Evolutionary conservation across 1,140 invertebrate genomes (phyloP).

Genomic region (Micrasema longulum): DNA sequence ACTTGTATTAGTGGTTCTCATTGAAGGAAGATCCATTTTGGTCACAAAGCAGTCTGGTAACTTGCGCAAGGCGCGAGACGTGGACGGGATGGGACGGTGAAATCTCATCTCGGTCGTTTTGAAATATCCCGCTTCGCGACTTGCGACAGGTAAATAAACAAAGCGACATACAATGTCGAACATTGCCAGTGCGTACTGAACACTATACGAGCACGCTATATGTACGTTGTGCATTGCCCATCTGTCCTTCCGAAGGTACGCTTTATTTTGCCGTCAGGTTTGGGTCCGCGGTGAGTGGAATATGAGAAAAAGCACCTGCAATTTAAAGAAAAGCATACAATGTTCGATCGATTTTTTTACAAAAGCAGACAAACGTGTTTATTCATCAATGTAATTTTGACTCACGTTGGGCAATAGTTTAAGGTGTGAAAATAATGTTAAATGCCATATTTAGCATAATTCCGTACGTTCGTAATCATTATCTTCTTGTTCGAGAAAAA

Average conservation of each 20-base stretch:
- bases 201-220: neutral
- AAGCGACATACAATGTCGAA: constrained; percentile 4
- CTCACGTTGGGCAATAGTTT: too few relatives aligned
- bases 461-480: too few relatives aligned
- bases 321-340: too few relatives aligned
- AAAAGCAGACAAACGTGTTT: too few relatives aligned
- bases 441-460: too few relatives aligned
- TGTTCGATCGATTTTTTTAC: too few relatives aligned
- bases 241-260: constrained; percentile 9
- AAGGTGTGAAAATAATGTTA: too few relatives aligned
- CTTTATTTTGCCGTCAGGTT: constrained; percentile 5
- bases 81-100: constrained; percentile 5
- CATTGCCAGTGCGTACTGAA: neutral
- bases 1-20: too few relatives aligned
- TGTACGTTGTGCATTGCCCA: neutral
- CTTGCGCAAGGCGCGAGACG: neutral
- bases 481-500: too few relatives aligned
- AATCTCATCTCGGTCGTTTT: neutral
- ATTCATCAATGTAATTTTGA: too few relatives aligned
- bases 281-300: too few relatives aligned
- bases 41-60: constrained; percentile 16
- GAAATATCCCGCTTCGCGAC: neutral
- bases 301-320: too few relatives aligned
- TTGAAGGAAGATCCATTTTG: constrained; percentile 17
- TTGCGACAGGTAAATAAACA: constrained; percentile 20